These are phyloP conservation scores for Bellardia bayeri DNA, from an alignment of 2,888 invertebrate genomes.

Conservation along the genomic window DNA sequence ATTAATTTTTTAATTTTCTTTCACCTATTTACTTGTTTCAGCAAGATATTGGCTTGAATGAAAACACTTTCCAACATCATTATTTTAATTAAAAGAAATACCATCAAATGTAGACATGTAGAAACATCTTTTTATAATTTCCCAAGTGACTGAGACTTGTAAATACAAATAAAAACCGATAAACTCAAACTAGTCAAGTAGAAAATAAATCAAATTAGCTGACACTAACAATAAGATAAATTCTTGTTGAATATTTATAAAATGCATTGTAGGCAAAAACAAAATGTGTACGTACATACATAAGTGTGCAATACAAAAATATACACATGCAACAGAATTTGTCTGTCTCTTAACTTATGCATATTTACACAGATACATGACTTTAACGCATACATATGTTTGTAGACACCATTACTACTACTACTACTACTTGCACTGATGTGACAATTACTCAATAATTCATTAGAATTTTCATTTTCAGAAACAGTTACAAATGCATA, in stretches of 20 bases:
- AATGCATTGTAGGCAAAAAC: constrained; percentile 62
- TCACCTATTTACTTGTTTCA: background rate
- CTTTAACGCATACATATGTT: background rate
- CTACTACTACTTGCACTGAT: constrained; percentile 29
- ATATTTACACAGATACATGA: background rate
- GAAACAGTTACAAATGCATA: constrained; percentile 74
- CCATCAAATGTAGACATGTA: constrained; percentile 1
- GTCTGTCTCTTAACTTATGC: background rate
- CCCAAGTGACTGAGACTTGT: constrained; percentile 53
- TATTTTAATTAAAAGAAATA: constrained; percentile 64
- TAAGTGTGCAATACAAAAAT: constrained; percentile 40
- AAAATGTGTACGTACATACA: background rate
- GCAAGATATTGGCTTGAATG: constrained; percentile 5
- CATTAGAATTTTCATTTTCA: constrained; percentile 81
- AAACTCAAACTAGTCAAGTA: constrained; percentile 60
- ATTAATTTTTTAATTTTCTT: constrained; percentile 15
- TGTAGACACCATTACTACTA: background rate
- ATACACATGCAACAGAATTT: constrained; percentile 4
- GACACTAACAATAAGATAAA: constrained; percentile 67
- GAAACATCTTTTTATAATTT: constrained; percentile 64
- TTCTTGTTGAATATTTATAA: constrained; percentile 54
- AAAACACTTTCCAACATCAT: background rate
- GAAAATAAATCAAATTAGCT: constrained; percentile 73
- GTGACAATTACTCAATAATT: constrained; percentile 83
- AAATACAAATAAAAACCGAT: constrained; percentile 45